phyloP scores from a whole-genome alignment of 2,113 vertebrate species.

The Pseudopodoces humilis region DNA sequence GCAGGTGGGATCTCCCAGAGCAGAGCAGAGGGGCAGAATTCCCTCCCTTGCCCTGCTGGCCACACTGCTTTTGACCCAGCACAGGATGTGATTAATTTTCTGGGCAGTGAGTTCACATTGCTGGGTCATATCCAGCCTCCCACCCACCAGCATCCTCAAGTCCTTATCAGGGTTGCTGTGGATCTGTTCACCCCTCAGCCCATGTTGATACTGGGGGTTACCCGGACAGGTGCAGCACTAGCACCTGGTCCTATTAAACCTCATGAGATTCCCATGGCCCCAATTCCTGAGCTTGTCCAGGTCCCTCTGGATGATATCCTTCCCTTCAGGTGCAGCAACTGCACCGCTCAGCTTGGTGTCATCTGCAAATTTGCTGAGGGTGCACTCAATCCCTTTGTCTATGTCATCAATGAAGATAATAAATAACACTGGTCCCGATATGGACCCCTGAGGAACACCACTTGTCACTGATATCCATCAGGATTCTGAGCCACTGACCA shows the following conservation, averaged over 20 bases:
- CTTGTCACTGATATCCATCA: background rate
- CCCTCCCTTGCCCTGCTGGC: background rate
- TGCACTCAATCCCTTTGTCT: background rate
- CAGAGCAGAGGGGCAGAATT: background rate
- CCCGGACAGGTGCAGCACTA: background rate
- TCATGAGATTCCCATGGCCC: background rate
- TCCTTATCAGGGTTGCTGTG: background rate
- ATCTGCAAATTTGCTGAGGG: background rate
- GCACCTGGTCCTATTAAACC: background rate
- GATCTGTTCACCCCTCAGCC: background rate
- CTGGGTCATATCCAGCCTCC: background rate
- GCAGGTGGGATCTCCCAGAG: background rate
- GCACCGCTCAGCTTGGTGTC: accelerated
- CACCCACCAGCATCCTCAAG: background rate
- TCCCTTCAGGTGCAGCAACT: background rate
- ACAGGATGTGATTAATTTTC: background rate
- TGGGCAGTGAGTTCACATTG: too few species aligned
- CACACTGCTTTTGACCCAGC: background rate
- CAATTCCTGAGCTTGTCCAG: background rate
- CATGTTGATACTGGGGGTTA: accelerated
- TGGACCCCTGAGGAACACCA: background rate
- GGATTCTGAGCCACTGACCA: background rate
- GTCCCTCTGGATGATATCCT: background rate
- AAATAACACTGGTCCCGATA: background rate
- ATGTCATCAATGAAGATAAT: background rate